These are phyloP conservation scores for Magallana angulata DNA, from an alignment of 1,140 invertebrate genomes.

Conservation along the genomic window DNA sequence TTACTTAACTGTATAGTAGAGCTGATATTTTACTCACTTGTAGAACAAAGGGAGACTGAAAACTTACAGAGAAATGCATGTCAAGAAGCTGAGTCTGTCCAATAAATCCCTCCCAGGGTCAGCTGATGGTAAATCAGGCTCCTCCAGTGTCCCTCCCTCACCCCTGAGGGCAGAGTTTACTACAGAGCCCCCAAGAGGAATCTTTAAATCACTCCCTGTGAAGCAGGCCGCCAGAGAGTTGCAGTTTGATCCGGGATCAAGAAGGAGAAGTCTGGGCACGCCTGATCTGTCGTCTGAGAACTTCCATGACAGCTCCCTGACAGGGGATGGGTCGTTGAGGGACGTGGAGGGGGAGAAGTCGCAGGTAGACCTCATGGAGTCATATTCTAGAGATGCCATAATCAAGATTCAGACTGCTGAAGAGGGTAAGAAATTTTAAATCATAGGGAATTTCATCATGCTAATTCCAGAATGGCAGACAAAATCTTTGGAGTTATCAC, in stretches of 20 bases:
- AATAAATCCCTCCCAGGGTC: conserved; percentile 5
- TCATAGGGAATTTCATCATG: too few relatives aligned
- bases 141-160: conserved; percentile 63
- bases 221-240: conserved; percentile 61
- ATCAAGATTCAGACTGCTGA: conserved; percentile 51
- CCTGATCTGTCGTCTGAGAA: neutral
- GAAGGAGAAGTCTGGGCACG: neutral
- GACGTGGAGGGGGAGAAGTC: neutral
- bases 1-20: too few relatives aligned
- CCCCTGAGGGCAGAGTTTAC: conserved; percentile 71
- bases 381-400: conserved; percentile 62
- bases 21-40: too few relatives aligned
- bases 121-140: neutral
- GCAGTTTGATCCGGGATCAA: conserved; percentile 49
- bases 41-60: conserved; percentile 48
- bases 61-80: neutral
- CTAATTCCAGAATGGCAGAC: too few relatives aligned
- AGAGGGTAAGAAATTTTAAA: conserved; percentile 2
- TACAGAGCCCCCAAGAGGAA: conserved; percentile 64
- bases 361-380: conserved; percentile 47
- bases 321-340: neutral
- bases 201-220: conserved; percentile 62
- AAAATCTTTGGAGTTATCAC: too few relatives aligned
- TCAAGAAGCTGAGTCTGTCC: neutral
- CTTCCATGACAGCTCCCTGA: neutral